phyloP scores from a whole-genome alignment of 1,140 invertebrate species.

The Anastatus disparis region DNA sequence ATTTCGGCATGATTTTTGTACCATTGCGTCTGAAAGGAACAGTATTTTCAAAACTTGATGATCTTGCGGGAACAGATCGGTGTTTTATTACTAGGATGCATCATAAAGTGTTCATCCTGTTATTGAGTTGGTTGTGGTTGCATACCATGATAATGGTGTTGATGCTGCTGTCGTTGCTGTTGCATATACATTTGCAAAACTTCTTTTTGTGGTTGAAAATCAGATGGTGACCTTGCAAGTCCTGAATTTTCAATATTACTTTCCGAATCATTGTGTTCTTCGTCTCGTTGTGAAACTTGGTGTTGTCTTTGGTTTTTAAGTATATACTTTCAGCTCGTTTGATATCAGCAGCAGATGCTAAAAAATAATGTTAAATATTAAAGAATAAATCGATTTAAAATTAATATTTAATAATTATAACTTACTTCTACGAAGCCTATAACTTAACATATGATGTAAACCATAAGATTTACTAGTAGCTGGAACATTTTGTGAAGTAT shows the following conservation, averaged over 20 bases:
- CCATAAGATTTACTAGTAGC: constrained; percentile 61
- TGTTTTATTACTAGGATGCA: constrained; percentile 65
- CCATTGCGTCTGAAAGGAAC: constrained; percentile 58
- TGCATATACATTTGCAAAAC: constrained; percentile 57
- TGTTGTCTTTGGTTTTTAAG: constrained; percentile 84
- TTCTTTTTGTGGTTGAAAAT: constrained; percentile 51
- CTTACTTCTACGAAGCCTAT: constrained; percentile 73
- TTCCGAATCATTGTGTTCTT: constrained; percentile 88
- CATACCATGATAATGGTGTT: no score
- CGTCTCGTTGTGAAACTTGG: constrained; percentile 94
- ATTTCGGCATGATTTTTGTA: no score
- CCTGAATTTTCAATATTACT: constrained; percentile 60
- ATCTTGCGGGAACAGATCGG: constrained; percentile 66
- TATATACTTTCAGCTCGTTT: constrained; percentile 88
- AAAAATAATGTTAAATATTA: constrained; percentile 6
- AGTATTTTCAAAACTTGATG: constrained; percentile 59
- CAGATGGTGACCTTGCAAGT: constrained; percentile 41
- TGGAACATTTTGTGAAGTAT: constrained; percentile 48
- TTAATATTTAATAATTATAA: constrained; percentile 25
- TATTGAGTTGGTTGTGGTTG: no score
- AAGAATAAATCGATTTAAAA: constrained; percentile 18
- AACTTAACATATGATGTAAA: constrained; percentile 78
- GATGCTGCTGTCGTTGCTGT: constrained; percentile 48
- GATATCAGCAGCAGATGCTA: constrained; percentile 69
- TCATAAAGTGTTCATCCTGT: constrained; percentile 52